Evolutionary conservation across 2,888 invertebrate species (phyloP).

Genomic region (Listrodromus nycthemerus): DNA sequence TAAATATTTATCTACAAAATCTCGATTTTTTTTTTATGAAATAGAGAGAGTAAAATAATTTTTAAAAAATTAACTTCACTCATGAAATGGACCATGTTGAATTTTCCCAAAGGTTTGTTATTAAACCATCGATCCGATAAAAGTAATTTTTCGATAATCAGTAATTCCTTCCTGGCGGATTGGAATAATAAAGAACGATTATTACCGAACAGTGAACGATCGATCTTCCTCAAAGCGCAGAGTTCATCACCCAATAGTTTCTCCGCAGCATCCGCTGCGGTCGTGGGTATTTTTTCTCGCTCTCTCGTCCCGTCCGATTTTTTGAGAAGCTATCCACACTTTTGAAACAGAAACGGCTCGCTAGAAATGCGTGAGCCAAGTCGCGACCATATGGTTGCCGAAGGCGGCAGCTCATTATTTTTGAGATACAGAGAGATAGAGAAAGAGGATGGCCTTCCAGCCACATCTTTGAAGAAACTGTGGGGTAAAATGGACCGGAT

Average conservation of each 20-base stretch:
- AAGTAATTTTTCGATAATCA: constrained; percentile 23
- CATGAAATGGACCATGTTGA: neutral
- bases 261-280: neutral
- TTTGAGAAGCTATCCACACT: neutral
- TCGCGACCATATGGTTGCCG: constrained; percentile 83
- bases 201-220: constrained; percentile 56
- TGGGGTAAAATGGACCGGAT: too few species aligned
- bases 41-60: too few species aligned
- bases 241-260: constrained; percentile 48
- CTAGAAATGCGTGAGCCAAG: constrained; percentile 42
- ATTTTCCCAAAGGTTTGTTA: neutral
- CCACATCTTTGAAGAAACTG: too few species aligned
- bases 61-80: too few species aligned
- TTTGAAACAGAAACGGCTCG: constrained; percentile 4
- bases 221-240: constrained; percentile 68
- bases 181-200: constrained; percentile 27
- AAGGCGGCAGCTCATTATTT: constrained; percentile 81
- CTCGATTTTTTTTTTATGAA: too few species aligned
- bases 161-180: constrained; percentile 31
- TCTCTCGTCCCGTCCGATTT: constrained; percentile 25
- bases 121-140: constrained; percentile 36
- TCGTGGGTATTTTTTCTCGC: constrained; percentile 18
- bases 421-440: constrained; percentile 63
- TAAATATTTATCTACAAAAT: too few species aligned
- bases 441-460: constrained; percentile 23